These are phyloP conservation scores for Rhabdornis inornatus DNA, from an alignment of 2,113 vertebrate species.

Conservation along the genomic window DNA sequence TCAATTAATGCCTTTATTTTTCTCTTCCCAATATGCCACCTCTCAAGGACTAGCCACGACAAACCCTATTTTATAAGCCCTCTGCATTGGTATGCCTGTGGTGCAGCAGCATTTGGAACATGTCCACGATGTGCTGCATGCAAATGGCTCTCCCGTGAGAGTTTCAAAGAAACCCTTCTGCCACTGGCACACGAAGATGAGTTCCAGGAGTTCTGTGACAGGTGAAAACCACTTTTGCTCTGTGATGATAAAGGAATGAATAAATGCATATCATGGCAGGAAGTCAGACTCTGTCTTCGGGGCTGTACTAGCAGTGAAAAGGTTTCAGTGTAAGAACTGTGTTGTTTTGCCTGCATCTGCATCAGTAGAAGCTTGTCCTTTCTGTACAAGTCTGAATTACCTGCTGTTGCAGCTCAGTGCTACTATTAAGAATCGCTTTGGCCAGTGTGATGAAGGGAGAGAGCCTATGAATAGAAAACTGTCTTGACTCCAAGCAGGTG, in stretches of 20 bases:
- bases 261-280: slow-evolving; percentile 20
- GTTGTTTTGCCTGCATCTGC: slow-evolving; percentile 31
- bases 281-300: background rate
- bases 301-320: slow-evolving; percentile 30
- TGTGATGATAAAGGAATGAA: background rate
- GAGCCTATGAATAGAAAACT: slow-evolving; percentile 37
- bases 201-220: slow-evolving; percentile 26
- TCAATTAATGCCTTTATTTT: slow-evolving; percentile 4
- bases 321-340: slow-evolving; percentile 27
- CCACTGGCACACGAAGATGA: background rate
- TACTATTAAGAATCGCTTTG: slow-evolving; percentile 26
- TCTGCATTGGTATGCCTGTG: slow-evolving; percentile 37
- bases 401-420: slow-evolving; percentile 44
- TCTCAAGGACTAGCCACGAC: background rate
- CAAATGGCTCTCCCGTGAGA: slow-evolving; percentile 13
- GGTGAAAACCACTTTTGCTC: slow-evolving; percentile 25
- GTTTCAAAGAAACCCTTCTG: slow-evolving; percentile 23
- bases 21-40: slow-evolving; percentile 7
- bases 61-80: slow-evolving; percentile 4
- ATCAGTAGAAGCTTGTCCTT: slow-evolving; percentile 27
- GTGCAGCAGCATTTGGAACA: slow-evolving; percentile 1
- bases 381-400: slow-evolving; percentile 42
- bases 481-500: slow-evolving; percentile 49
- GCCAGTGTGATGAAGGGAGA: background rate
- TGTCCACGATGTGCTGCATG: background rate